These are phyloP conservation scores for Atherinomorus stipes DNA, from an alignment of 2,113 vertebrate genomes.

Conservation along the genomic window DNA sequence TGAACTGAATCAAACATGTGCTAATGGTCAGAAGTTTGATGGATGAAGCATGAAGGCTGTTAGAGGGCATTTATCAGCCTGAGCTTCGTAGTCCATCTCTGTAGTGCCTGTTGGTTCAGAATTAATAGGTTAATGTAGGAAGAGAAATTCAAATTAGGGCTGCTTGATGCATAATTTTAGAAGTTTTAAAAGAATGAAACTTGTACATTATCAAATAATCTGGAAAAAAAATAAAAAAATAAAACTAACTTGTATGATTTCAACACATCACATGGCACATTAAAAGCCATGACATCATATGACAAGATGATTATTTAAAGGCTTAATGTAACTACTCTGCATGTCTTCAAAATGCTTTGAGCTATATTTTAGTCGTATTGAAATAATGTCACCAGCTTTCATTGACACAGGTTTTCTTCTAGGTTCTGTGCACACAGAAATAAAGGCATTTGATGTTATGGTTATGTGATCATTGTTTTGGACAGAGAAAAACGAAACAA, in stretches of 20 bases:
- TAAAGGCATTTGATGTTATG: too few relatives aligned
- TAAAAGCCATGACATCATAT: background rate
- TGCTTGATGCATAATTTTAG: background rate
- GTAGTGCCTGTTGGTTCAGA: slow-evolving; percentile 13
- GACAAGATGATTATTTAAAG: background rate
- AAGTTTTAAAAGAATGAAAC: background rate
- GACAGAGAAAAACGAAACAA: too few relatives aligned
- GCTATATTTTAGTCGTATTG: too few relatives aligned
- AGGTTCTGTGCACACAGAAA: too few relatives aligned
- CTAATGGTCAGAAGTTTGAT: slow-evolving; percentile 21
- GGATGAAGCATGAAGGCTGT: slow-evolving; percentile 6
- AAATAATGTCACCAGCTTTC: too few relatives aligned
- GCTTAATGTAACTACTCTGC: too few relatives aligned
- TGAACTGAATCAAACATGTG: slow-evolving; percentile 9
- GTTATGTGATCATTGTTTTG: too few relatives aligned
- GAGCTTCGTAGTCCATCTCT: slow-evolving; percentile 22
- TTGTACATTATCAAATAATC: background rate
- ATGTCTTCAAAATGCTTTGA: too few relatives aligned
- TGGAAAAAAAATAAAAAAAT: background rate
- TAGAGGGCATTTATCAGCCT: slow-evolving; percentile 33
- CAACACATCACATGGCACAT: background rate
- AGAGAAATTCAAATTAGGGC: background rate
- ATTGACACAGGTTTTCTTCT: too few relatives aligned
- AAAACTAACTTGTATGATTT: background rate
- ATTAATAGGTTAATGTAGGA: background rate